These are phyloP conservation scores for Rissa tridactyla DNA, from an alignment of 2,113 vertebrate genomes.

Conservation along the genomic window DNA sequence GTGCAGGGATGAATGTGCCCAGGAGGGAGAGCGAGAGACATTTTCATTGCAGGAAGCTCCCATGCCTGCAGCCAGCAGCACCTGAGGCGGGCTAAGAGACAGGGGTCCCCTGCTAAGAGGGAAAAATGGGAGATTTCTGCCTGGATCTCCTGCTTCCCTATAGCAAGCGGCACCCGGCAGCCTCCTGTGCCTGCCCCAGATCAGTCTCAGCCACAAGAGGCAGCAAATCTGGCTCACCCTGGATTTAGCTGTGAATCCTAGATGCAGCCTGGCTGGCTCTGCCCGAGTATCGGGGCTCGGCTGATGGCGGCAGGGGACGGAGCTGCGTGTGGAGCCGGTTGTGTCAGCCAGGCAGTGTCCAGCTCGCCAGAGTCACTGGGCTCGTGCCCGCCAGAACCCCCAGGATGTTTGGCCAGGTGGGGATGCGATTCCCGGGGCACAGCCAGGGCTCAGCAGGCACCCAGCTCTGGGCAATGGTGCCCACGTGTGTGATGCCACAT, in stretches of 20 bases:
- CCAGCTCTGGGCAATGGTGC: not conserved
- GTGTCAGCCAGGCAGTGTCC: not conserved
- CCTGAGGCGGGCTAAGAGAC: accelerated
- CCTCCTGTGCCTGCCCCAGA: not conserved
- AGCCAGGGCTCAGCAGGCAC: accelerated
- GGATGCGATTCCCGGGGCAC: not conserved
- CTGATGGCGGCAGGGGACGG: not conserved
- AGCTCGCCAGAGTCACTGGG: accelerated
- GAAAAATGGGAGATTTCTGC: not conserved
- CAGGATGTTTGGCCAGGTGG: accelerated
- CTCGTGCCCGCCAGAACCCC: not conserved
- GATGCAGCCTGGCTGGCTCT: not conserved
- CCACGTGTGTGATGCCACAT: accelerated
- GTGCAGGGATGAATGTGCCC: no score
- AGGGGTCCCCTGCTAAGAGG: not conserved
- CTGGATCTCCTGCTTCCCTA: not conserved
- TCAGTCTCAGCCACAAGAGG: not conserved
- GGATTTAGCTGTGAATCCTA: accelerated
- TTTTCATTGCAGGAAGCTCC: not conserved
- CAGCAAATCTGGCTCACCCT: not conserved
- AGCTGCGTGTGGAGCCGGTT: no score
- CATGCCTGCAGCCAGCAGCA: accelerated
- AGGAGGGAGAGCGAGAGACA: not conserved
- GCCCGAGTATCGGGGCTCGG: not conserved
- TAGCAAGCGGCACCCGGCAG: not conserved